Evolutionary conservation across 2,888 invertebrate genomes (phyloP), one percentile per base, ranked within the genome.

Genomic region (Eurois occulta): DNA sequence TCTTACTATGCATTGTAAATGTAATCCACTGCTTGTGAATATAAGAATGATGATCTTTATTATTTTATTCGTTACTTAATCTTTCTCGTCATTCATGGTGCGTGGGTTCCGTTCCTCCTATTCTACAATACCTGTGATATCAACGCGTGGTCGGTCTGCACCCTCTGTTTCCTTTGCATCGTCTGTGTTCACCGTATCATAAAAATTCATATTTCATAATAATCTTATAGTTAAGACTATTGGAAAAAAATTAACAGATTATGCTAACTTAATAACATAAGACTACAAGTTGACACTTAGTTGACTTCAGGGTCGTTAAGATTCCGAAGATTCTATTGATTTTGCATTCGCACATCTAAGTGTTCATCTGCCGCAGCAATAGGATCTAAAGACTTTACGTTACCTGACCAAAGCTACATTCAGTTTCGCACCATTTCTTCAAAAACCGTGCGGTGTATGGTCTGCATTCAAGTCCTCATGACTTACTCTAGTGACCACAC

Each of bases 241-340:
- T 35, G 35, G 52, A 10, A 35, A 64, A 16, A 74, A 64, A 52
- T 32, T 18, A 48, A 41, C 8, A 11, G 18, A 41, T 75, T 64
- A 75, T 76, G 52, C 28, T 52, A 75, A 76, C 64, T 52, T 43
- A 65, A 75, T 65, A 21, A 24, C 32, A n/a, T 41, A 75, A 24
- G 18, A 28, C 48, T n/a, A 18, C 48, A 64, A 43, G 52, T 35
- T 48, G 62, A 38, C 48, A 48, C 55, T 70, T 21, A 32, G 32
- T 18, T 62, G 62, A 35, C 35, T 62, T 62, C 62, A 62, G 21
- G n/a, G 55, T 70, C 70, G 41, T 43, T 74, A 11, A 58, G 10
- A 58, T 58, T 70, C 13, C 41, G 41, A 32, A 18, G 35, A 21
- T 74, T 52, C 18, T 32, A 6, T 24, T n/a, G 28, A 41, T n/a